These are phyloP conservation scores for Cinclus cinclus DNA, from an alignment of 2,113 vertebrate species.

Conservation along the genomic window DNA sequence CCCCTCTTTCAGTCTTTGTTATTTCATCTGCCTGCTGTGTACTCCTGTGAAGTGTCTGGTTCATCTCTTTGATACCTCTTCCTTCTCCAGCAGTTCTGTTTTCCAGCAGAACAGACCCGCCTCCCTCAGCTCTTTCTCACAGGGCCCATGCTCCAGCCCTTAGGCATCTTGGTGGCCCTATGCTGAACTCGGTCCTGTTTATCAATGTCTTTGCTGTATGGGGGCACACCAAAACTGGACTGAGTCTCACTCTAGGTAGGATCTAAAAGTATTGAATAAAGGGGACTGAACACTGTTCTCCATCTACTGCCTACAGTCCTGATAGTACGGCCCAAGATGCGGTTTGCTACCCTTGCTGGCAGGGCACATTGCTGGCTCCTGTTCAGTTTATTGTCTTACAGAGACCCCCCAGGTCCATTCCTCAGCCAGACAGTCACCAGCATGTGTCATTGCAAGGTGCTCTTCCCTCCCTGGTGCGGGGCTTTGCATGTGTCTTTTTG, in stretches of 20 bases:
- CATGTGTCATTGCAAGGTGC: neutral
- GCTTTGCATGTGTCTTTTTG: neutral
- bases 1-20: neutral
- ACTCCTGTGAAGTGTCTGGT: neutral
- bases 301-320: neutral
- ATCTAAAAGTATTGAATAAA: neutral
- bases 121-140: neutral
- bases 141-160: neutral
- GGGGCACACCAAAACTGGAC: neutral
- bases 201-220: neutral
- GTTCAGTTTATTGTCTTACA: neutral
- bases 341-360: neutral
- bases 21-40: accelerated
- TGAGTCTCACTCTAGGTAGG: neutral
- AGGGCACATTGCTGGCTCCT: neutral
- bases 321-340: neutral
- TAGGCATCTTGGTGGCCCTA: accelerated
- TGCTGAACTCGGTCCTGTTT: neutral
- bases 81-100: neutral
- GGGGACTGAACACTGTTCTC: neutral
- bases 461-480: accelerated
- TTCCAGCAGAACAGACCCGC: neutral
- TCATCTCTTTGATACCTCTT: neutral
- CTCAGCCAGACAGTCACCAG: neutral
- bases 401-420: neutral